A percentile compares a stretch with the other conserved stretches of the same genome.
Conservation (phyloP, 2,888 invertebrate species). For the Sialis lutaria region DNA sequence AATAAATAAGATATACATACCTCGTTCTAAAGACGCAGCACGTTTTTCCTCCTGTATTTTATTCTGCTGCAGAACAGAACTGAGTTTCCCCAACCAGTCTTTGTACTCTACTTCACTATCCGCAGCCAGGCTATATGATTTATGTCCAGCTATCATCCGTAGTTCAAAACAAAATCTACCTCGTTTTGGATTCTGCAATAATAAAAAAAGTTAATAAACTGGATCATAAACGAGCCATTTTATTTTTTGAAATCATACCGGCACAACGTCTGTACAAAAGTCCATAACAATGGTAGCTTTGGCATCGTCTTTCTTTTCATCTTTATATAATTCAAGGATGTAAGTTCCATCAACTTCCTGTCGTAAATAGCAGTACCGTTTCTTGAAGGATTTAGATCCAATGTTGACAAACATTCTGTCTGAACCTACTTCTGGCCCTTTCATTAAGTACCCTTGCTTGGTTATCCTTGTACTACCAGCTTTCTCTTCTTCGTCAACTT, state of each 20-base stretch:
- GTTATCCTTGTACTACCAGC: constrained; percentile 60
- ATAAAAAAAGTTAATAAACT: neutral
- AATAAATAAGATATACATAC: constrained; percentile 14
- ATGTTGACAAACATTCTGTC: constrained; percentile 84
- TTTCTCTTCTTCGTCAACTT: constrained; percentile 43
- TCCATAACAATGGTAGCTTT: constrained; percentile 89
- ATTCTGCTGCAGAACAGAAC: constrained; percentile 67
- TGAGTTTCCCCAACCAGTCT: constrained; percentile 73
- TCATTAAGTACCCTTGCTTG: constrained; percentile 80
- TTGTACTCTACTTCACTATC: constrained; percentile 68
- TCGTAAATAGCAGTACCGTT: constrained; percentile 74
- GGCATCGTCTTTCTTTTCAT: constrained; percentile 78
- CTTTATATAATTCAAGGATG: constrained; percentile 81
- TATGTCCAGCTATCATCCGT: constrained; percentile 69
- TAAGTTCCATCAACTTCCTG: constrained; percentile 85
- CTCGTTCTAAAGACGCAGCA: constrained; percentile 43
- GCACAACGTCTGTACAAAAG: constrained; percentile 77
- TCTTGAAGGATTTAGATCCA: constrained; percentile 83
- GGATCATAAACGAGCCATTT: neutral
- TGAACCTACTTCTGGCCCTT: constrained; percentile 79
- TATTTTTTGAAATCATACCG: constrained; percentile 30
- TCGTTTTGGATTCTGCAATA: constrained; percentile 57
- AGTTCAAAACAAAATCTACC: constrained; percentile 78
- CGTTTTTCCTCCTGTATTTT: constrained; percentile 67
- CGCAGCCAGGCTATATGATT: constrained; percentile 71